Percentiles rank a stretch among this genome's conserved stretches.
These are phyloP conservation scores for Parazoanthus darwini DNA, from an alignment of 92 coral and sea anemone species.

Conservation along the genomic window DNA sequence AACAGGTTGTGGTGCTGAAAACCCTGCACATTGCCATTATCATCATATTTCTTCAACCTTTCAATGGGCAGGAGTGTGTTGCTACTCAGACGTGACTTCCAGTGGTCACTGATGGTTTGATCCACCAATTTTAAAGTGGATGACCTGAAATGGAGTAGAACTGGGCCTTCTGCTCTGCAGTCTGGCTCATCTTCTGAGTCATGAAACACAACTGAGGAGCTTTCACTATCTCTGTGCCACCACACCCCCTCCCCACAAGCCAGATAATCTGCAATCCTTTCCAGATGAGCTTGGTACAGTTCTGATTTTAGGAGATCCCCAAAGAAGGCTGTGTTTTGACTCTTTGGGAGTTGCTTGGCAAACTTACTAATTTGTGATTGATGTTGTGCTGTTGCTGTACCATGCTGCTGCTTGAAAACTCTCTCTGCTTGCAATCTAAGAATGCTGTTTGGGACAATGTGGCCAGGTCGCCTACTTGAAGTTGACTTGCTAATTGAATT, in stretches of 20 bases:
- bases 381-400: not conserved
- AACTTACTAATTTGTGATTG: not conserved
- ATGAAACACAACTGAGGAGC: not conserved
- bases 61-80: constrained; percentile 13
- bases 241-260: constrained; percentile 28
- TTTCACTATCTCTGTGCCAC: constrained; percentile 26
- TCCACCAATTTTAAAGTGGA: not conserved
- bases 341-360: not conserved
- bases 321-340: not conserved
- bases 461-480: constrained; percentile 29
- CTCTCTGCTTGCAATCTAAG: constrained; percentile 23
- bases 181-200: not conserved
- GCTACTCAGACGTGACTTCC: not conserved
- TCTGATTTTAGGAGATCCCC: not conserved
- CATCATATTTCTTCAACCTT: not conserved
- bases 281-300: constrained; percentile 6
- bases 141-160: constrained; percentile 17
- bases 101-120: not conserved
- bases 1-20: not conserved
- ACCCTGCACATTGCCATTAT: not conserved
- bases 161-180: not conserved
- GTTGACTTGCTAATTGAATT: constrained; percentile 22
- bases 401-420: not conserved
- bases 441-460: constrained; percentile 7
- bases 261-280: constrained; percentile 15